Base-by-base conservation (phyloP, 2,797 vertebrate species). In the Chrosomus eos region DNA sequence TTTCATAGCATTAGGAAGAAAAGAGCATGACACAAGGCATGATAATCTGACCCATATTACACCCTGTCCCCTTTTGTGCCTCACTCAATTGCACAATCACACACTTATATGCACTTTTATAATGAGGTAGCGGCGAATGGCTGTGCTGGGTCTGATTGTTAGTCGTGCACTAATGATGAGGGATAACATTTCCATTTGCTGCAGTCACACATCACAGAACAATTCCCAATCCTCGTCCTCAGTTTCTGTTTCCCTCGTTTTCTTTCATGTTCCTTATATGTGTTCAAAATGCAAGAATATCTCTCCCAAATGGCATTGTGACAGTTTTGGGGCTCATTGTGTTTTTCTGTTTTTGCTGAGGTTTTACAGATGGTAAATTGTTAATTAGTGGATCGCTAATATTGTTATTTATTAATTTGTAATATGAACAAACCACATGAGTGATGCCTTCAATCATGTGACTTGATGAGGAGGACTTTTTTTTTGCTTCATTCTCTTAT, bases 41-140 rank as follows among this genome's bases (percentile, higher is more conserved):
- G n/a, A 64, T 75, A 78, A 84, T 78, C n/a, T 78, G 74, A 78
- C 64, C 64, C 48, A 45, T 58, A 40, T 77, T 58, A 51, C 26
- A 38, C 62, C 36, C 26, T 2, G n/a, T 76, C 73, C 36, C 36
- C 70, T 82, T 81, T 73, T 60, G 28, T 71, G 19, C 75, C 51
- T 62, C 21, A 88, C 13, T 75, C 72, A 86, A 82, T 33, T 88
- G 90, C 87, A 91, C 86, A 89, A 23, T 60, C 36, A 68, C 40
- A 68, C 87, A 88, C 9, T 86, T 92, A 87, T 72, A 70, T 88
- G 88, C 91, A 89, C 87, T 79, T 80, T 70, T 68, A 48, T 87
- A 80, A 80, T 51, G 70, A 43, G 72, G 62, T 67, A 43, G 68
- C 8, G 21, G 43, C 10, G 45, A 36, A 53, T 71, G 62, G 36